Base-by-base conservation (phyloP, 1,140 invertebrate genomes). In the Neodiprion lecontei region DNA sequence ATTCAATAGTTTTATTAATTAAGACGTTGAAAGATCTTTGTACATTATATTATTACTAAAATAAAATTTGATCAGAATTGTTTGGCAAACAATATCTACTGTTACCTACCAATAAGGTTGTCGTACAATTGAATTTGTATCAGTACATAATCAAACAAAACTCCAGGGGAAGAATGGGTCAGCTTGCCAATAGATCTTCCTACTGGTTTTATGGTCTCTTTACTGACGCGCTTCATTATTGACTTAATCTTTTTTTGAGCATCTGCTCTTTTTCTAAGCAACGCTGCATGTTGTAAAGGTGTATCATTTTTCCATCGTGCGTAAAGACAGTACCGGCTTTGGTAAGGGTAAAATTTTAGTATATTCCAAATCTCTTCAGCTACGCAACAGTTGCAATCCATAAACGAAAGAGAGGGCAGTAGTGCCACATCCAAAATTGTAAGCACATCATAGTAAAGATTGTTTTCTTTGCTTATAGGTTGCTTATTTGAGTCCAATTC, bases 171-270 rank as follows among this genome's bases (percentile, higher is more conserved):
- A 72, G 95, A 97, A 85, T 99, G 98, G 48, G 96, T 98, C 17
- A 99, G 90, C 90, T 99, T 99, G 14, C 98, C 98, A 73, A 99
- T 95, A 50, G 96, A 93, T 74, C 99, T 89, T 9, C 99, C 98
- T 72, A 98, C 95, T 0, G 95, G 97, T 87, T 99, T 99, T 1
- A 99, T 96, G 82, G 98, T 99, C 88, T 99, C 99, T 86, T 99
- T 99, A 80, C 96, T 98, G 2, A 99, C 94, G 69, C 98, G 91
- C 89, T 99, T 99, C 96, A 99, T 98, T 9, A 99, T 95, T 76
- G 96, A 97, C 83, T 98, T 98, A 8, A 98, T 96, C 82, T 96
- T 94, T 80, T 98, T 97, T 74, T 97, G 91, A 1, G 95, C 93
- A 82, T 97, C 94, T 0, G 95, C 97, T 70, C 94, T 91, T 61